These are phyloP conservation scores for Ptychodera flava DNA, from an alignment of 35 echinoderm and acorn worm species.

Conservation along the genomic window DNA sequence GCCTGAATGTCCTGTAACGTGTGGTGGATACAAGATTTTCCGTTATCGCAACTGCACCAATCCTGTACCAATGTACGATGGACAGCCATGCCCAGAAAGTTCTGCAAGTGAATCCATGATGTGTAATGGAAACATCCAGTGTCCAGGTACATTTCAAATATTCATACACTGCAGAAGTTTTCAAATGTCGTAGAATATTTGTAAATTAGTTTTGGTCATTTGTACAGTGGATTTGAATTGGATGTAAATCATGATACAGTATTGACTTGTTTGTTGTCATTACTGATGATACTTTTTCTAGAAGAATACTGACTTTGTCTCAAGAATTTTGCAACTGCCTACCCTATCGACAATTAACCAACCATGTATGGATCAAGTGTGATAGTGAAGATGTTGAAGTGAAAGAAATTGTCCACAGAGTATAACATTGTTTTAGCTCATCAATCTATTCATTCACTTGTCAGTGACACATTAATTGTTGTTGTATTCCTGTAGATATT, in stretches of 20 bases:
- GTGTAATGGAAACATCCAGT: constrained; percentile 66
- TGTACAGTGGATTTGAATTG: not conserved
- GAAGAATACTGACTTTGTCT: too few species aligned
- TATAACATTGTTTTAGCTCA: too few species aligned
- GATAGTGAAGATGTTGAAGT: too few species aligned
- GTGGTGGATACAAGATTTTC: constrained; percentile 42
- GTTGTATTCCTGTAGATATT: too few species aligned
- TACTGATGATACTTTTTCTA: too few species aligned
- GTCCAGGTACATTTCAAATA: constrained; percentile 59
- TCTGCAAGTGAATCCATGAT: not conserved
- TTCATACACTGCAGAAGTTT: not conserved
- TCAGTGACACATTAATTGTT: too few species aligned
- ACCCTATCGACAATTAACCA: too few species aligned
- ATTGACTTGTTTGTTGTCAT: too few species aligned
- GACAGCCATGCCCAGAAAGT: constrained; percentile 34
- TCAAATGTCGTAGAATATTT: not conserved
- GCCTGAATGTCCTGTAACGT: constrained; percentile 34
- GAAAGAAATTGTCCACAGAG: too few species aligned
- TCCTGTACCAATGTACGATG: constrained; percentile 57
- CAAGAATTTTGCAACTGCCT: too few species aligned
- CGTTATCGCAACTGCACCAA: constrained; percentile 50
- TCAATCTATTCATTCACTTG: too few species aligned
- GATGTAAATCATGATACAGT: not conserved
- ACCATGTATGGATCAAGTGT: too few species aligned
- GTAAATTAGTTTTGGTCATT: not conserved